phyloP scores from a whole-genome alignment of 2,113 vertebrate species.

The Forbesichthys papilliferus region DNA sequence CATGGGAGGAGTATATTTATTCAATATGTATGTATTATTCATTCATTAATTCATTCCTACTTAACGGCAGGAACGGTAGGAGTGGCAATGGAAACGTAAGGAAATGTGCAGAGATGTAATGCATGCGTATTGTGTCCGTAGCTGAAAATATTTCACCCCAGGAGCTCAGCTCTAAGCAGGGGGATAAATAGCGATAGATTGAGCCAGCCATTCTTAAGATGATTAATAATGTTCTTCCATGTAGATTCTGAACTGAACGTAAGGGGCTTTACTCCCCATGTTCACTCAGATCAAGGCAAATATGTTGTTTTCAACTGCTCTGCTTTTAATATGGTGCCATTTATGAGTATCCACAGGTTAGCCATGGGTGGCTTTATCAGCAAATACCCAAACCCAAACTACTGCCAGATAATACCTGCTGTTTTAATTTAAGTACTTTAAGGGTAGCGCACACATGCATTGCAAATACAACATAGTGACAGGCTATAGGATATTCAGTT shows the following conservation, averaged over 20 bases:
- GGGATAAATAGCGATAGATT: constrained; percentile 48
- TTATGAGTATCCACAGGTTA: constrained; percentile 34
- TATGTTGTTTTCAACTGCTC: constrained; percentile 55
- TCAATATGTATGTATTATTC: no score
- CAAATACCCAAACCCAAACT: background rate
- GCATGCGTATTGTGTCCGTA: background rate
- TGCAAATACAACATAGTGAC: no score
- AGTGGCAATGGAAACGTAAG: no score
- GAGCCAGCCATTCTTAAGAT: constrained; percentile 61
- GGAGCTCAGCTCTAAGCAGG: constrained; percentile 43
- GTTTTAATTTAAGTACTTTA: constrained; percentile 44
- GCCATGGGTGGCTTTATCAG: constrained; percentile 42
- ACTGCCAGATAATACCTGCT: constrained; percentile 25
- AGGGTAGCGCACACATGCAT: no score
- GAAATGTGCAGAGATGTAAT: no score
- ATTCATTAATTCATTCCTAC: no score
- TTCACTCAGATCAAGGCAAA: constrained; percentile 62
- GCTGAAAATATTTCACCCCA: constrained; percentile 37
- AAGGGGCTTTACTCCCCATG: constrained; percentile 55
- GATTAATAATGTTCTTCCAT: constrained; percentile 71
- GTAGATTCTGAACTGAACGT: constrained; percentile 51
- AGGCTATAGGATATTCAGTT: no score
- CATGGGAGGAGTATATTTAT: no score
- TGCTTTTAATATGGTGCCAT: constrained; percentile 30
- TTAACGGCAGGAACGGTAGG: no score